Evolutionary conservation across 2,888 invertebrate genomes (phyloP).

Genomic region (Drosophila peninsularis): DNA sequence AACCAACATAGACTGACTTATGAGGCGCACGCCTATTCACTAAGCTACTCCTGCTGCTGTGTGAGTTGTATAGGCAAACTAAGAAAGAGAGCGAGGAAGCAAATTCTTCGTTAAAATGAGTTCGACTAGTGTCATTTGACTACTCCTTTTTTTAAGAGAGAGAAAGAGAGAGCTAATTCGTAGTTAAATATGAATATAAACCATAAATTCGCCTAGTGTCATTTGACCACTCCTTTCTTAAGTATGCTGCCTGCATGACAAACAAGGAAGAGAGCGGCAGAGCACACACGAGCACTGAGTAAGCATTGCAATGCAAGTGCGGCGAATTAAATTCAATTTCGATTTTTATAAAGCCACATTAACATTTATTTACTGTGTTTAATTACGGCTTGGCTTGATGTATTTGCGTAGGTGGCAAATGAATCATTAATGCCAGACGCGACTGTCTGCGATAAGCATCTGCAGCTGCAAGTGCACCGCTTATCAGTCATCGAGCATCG

Average conservation of each 20-base stretch:
- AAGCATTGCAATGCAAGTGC: neutral
- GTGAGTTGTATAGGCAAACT: neutral
- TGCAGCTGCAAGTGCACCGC: slow-evolving; percentile 49
- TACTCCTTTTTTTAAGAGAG: too few species aligned
- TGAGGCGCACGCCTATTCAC: neutral
- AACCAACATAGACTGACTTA: neutral
- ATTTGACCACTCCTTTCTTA: neutral
- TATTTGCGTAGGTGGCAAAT: slow-evolving; percentile 36
- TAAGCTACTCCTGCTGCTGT: neutral
- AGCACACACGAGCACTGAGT: neutral
- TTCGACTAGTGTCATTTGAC: neutral
- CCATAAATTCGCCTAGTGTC: neutral
- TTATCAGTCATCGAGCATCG: slow-evolving; percentile 50
- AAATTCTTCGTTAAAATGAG: neutral
- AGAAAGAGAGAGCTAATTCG: neutral
- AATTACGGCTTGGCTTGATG: neutral
- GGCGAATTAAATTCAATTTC: neutral
- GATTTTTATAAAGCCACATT: neutral
- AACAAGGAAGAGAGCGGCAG: neutral
- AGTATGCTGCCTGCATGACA: too few species aligned
- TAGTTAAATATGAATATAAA: neutral
- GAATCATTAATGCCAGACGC: slow-evolving; percentile 56
- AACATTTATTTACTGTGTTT: neutral
- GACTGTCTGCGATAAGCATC: slow-evolving; percentile 49
- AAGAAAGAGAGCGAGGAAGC: neutral